Evolutionary conservation across 1,140 invertebrate genomes (phyloP).

Genomic region (Pseudomyrmex flavicornis): DNA sequence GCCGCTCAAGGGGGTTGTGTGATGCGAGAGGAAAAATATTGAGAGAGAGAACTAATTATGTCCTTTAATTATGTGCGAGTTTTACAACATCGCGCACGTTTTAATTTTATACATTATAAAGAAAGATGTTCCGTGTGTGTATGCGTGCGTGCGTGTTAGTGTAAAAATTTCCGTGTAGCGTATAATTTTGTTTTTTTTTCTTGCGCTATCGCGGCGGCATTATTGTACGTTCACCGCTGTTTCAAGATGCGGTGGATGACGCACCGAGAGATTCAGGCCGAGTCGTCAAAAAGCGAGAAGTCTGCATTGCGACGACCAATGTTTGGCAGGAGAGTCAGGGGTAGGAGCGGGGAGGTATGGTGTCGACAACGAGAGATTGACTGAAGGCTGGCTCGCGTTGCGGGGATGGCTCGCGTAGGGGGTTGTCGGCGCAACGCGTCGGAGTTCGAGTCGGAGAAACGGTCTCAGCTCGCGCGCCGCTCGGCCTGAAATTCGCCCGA

Average conservation of each 20-base stretch:
- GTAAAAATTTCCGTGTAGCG: too few relatives aligned
- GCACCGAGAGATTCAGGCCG: conserved; percentile 15
- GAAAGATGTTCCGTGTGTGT: too few relatives aligned
- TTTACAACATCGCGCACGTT: conserved; percentile 17
- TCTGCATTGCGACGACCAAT: conserved; percentile 75
- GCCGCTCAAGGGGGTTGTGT: conserved; percentile 44
- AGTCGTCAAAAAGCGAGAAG: conserved; percentile 68
- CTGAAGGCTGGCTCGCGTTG: conserved; percentile 53
- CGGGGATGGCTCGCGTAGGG: conserved; percentile 60
- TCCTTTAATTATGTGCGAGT: conserved; percentile 52
- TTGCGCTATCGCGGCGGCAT: neutral
- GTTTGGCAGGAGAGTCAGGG: neutral
- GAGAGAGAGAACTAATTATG: conserved; percentile 58
- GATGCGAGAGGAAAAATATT: conserved; percentile 51
- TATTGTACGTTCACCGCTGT: neutral
- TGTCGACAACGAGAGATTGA: conserved; percentile 64
- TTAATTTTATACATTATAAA: conserved; percentile 36
- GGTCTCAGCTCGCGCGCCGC: conserved; percentile 60
- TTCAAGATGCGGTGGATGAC: conserved; percentile 6
- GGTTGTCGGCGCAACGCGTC: conserved; percentile 40
- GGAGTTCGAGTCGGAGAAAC: conserved; percentile 54
- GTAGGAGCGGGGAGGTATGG: conserved; percentile 8
- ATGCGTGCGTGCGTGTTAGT: too few relatives aligned
- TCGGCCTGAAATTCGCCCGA: conserved; percentile 78
- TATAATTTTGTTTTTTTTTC: conserved; percentile 2